A percentile compares a stretch with the other conserved stretches of the same genome.
phyloP scores from a whole-genome alignment of 2,888 invertebrate genomes.

The Azorinus chamasolen region DNA sequence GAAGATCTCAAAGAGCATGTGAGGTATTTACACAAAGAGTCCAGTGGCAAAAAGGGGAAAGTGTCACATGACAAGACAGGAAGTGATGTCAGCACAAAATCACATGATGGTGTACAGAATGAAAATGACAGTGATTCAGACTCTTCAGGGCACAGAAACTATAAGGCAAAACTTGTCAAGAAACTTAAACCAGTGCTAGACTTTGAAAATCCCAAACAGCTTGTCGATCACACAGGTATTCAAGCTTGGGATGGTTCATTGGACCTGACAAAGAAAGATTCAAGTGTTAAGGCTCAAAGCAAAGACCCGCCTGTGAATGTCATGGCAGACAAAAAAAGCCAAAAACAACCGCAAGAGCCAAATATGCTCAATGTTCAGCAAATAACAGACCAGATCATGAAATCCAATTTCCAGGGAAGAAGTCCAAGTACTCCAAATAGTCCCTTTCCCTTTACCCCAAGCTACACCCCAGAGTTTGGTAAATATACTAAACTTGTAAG shows the following conservation, averaged over 20 bases:
- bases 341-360: background rate
- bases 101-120: background rate
- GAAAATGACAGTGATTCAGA: constrained; percentile 64
- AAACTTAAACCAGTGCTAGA: constrained; percentile 46
- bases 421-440: constrained; percentile 12
- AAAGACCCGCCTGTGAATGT: constrained; percentile 1
- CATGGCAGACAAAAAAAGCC: background rate
- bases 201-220: constrained; percentile 48
- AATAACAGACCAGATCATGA: constrained; percentile 73
- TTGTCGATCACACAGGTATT: constrained; percentile 56
- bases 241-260: constrained; percentile 56
- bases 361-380: constrained; percentile 55
- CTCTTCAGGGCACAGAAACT: constrained; percentile 57
- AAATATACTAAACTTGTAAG: constrained; percentile 77
- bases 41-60: constrained; percentile 6
- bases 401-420: constrained; percentile 55
- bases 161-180: constrained; percentile 41
- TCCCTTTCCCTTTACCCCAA: constrained; percentile 49
- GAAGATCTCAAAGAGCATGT: constrained; percentile 73
- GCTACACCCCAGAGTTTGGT: constrained; percentile 77
- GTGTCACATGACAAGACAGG: constrained; percentile 51
- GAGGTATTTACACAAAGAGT: constrained; percentile 52
- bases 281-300: background rate
- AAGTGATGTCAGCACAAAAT: constrained; percentile 43
- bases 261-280: constrained; percentile 51